Evolutionary conservation across 1,140 invertebrate species (phyloP).

Genomic region (Drosophila dunni): DNA sequence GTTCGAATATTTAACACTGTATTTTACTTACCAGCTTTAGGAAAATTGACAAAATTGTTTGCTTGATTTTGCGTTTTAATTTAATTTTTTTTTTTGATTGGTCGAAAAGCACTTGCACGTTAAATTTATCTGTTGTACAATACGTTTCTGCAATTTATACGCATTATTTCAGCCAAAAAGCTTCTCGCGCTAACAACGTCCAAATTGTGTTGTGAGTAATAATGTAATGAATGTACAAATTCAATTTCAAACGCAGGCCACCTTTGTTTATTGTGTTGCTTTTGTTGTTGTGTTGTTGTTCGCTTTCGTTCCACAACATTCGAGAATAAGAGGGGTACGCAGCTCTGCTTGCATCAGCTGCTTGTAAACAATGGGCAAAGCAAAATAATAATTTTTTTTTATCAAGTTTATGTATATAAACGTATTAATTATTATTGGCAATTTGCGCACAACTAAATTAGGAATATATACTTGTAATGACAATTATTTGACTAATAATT

Average conservation of each 20-base stretch:
- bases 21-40: slow-evolving; percentile 28
- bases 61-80: neutral
- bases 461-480: neutral
- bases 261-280: slow-evolving; percentile 47
- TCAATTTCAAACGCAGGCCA: slow-evolving; percentile 44
- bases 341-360: slow-evolving; percentile 22
- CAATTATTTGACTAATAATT: neutral
- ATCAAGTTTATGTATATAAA: too few species aligned
- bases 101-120: slow-evolving; percentile 28
- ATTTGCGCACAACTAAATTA: neutral
- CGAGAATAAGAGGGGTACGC: slow-evolving; percentile 45
- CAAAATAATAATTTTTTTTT: too few species aligned
- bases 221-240: slow-evolving; percentile 43
- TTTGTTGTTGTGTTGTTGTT: slow-evolving; percentile 36
- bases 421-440: neutral
- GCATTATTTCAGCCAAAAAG: slow-evolving; percentile 20
- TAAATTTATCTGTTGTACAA: slow-evolving; percentile 20
- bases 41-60: slow-evolving; percentile 11
- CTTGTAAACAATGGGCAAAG: neutral
- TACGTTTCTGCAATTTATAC: slow-evolving; percentile 24
- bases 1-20: neutral
- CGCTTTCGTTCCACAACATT: slow-evolving; percentile 46
- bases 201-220: slow-evolving; percentile 44
- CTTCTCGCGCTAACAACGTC: slow-evolving; percentile 13
- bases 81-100: neutral